These are phyloP conservation scores for Hemitrygon akajei DNA, from an alignment of 2,797 vertebrate species.

Conservation along the genomic window DNA sequence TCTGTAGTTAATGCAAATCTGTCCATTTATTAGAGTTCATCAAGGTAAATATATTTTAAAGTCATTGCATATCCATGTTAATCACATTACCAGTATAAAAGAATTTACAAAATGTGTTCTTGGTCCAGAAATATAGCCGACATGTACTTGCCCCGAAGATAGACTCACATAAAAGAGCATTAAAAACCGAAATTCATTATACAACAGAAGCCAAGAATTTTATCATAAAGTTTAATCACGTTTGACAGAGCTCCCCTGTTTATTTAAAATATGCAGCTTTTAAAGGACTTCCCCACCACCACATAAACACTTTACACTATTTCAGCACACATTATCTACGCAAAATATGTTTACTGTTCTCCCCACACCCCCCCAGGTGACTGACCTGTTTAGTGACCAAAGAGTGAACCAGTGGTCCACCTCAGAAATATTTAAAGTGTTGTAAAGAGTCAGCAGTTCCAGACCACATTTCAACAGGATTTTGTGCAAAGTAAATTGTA, in stretches of 20 bases:
- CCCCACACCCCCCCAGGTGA: background rate
- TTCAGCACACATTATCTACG: background rate
- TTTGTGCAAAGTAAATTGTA: background rate
- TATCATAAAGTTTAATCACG: background rate
- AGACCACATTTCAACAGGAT: background rate
- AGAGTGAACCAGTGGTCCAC: background rate
- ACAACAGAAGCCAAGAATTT: background rate
- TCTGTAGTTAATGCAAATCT: background rate
- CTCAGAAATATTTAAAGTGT: background rate
- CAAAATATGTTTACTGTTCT: background rate
- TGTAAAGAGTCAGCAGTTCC: background rate
- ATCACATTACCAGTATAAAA: background rate
- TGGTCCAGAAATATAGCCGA: background rate
- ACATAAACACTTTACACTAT: background rate
- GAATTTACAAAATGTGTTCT: background rate
- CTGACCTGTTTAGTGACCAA: background rate
- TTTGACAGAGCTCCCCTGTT: no score
- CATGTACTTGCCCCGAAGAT: background rate
- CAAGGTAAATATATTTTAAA: conserved; percentile 8
- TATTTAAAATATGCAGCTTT: background rate
- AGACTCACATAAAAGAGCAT: background rate
- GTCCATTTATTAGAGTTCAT: background rate
- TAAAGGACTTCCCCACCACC: background rate
- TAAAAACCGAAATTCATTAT: background rate
- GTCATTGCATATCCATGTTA: background rate